Percentiles rank a stretch among this genome's conserved stretches.
These are phyloP conservation scores for Pelecanoides urinatrix DNA, from an alignment of 2,113 vertebrate species.

Conservation along the genomic window DNA sequence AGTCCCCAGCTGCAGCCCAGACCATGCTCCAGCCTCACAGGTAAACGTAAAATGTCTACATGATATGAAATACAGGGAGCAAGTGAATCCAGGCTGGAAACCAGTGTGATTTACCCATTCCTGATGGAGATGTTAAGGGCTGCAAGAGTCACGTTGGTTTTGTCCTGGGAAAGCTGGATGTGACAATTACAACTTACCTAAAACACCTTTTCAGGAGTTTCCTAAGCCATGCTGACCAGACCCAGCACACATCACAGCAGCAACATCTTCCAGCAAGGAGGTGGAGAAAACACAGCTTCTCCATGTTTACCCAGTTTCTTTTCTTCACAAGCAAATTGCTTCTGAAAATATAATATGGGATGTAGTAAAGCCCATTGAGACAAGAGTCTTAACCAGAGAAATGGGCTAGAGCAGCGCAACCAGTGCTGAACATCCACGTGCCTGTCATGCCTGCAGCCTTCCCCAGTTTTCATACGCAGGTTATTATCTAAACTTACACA, in stretches of 20 bases:
- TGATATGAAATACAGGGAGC: not conserved
- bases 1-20: not conserved
- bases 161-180: not conserved
- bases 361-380: not conserved
- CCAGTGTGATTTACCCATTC: not conserved
- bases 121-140: not conserved
- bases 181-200: not conserved
- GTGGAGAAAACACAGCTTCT: not conserved
- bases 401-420: not conserved
- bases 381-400: not conserved
- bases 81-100: not conserved
- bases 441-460: not conserved
- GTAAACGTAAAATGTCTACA: rapidly evolving
- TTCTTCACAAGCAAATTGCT: not conserved
- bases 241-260: not conserved
- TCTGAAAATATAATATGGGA: not conserved
- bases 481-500: not conserved
- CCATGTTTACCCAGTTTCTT: not conserved
- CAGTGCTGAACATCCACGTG: no score
- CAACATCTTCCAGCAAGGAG: not conserved
- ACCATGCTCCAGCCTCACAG: rapidly evolving
- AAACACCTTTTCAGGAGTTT: not conserved
- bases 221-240: rapidly evolving
- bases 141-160: not conserved
- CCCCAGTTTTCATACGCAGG: not conserved